A percentile compares a stretch with the other conserved stretches of the same genome.
phyloP scores from a whole-genome alignment of 2,888 invertebrate species.

The Seira ritae region DNA sequence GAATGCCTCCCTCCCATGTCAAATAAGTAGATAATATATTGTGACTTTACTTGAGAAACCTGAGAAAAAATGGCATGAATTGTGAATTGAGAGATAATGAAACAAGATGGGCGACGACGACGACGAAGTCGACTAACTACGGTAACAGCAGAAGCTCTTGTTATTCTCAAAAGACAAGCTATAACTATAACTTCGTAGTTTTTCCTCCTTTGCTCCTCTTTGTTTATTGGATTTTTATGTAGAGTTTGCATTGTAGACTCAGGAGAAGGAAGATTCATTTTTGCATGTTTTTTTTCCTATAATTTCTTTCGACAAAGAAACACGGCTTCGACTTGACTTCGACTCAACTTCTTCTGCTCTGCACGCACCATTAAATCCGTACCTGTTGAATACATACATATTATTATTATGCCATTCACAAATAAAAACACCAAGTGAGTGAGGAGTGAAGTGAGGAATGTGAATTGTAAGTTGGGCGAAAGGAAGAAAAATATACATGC shows the following conservation, averaged over 20 bases:
- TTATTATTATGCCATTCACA: too few species aligned
- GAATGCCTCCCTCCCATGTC: neutral
- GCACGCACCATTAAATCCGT: slow-evolving; percentile 4
- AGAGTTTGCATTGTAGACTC: too few species aligned
- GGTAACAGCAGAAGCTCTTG: slow-evolving; percentile 11
- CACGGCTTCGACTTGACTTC: too few species aligned
- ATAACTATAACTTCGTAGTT: neutral
- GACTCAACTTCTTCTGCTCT: too few species aligned
- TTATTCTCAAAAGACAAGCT: slow-evolving; percentile 4
- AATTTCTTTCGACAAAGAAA: too few species aligned
- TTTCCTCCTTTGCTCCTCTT: neutral
- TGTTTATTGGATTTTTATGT: slow-evolving; percentile 9
- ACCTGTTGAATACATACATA: neutral
- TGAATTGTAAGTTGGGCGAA: neutral
- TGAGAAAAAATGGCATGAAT: neutral
- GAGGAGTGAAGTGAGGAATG: neutral
- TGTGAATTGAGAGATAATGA: neutral
- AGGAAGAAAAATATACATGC: neutral
- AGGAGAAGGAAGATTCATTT: neutral
- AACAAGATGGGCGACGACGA: neutral
- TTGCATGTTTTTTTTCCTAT: slow-evolving; percentile 15
- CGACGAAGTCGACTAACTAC: neutral
- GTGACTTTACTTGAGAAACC: too few species aligned
- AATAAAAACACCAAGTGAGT: too few species aligned
- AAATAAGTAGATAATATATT: too few species aligned